A percentile compares a stretch with the other conserved stretches of the same genome.
Evolutionary conservation across 2,113 vertebrate species (phyloP).

Genomic region (Esox niger): DNA sequence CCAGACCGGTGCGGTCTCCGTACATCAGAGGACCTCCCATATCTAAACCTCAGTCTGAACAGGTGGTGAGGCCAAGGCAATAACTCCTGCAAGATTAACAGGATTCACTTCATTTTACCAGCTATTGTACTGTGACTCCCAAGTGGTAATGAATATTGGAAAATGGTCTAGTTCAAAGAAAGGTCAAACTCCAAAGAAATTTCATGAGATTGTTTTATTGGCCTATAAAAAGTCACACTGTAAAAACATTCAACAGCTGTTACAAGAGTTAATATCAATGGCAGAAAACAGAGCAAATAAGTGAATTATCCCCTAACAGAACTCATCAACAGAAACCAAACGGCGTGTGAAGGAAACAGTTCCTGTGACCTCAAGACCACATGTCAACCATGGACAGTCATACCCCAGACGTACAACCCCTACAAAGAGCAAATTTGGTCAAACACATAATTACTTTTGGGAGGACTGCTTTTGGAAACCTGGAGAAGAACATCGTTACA

Average conservation of each 20-base stretch:
- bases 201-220: not conserved
- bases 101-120: not conserved
- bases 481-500: not conserved
- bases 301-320: slow-evolving; percentile 43
- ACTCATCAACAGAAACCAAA: slow-evolving; percentile 5
- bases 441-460: not conserved
- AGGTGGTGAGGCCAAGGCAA: slow-evolving; percentile 38
- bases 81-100: not conserved
- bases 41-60: slow-evolving; percentile 28
- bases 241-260: not conserved
- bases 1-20: slow-evolving; percentile 22
- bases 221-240: not conserved
- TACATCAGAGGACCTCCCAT: slow-evolving; percentile 24
- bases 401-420: not conserved
- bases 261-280: not conserved
- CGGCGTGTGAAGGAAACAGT: not conserved
- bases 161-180: not conserved
- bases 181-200: not conserved
- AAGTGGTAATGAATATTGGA: not conserved
- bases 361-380: not conserved
- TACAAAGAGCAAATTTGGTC: not conserved
- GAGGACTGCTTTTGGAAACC: not conserved
- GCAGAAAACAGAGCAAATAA: slow-evolving; percentile 10
- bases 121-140: not conserved
- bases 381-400: not conserved